Conservation (phyloP, 2,888 invertebrate species). For the Asteroscopus sphinx region DNA sequence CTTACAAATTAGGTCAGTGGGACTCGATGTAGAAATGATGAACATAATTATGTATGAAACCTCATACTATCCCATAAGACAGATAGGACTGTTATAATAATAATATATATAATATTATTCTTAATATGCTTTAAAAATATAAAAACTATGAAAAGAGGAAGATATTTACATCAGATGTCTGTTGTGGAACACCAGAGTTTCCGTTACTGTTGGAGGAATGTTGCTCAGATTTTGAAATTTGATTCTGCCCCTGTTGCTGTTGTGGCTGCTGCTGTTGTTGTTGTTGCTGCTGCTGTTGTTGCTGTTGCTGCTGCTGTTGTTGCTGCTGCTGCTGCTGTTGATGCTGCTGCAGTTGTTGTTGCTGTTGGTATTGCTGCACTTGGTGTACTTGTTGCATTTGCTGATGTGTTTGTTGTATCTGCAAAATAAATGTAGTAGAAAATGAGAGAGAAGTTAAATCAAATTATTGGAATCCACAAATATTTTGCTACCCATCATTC, state of each 20-base stretch:
- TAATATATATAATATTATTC: too few relatives aligned
- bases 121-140: not conserved
- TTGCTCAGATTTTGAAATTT: conserved; percentile 81
- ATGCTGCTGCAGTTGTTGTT: conserved; percentile 73
- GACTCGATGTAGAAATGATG: too few relatives aligned
- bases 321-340: conserved; percentile 75
- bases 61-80: too few relatives aligned
- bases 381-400: conserved; percentile 78
- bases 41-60: too few relatives aligned
- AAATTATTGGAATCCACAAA: too few relatives aligned
- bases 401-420: conserved; percentile 75
- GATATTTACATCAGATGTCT: conserved; percentile 80
- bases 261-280: conserved; percentile 81
- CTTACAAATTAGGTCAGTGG: too few relatives aligned
- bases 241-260: conserved; percentile 67
- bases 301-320: conserved; percentile 73
- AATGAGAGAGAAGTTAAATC: too few relatives aligned
- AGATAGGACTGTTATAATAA: too few relatives aligned
- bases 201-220: conserved; percentile 84
- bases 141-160: conserved; percentile 21
- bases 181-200: conserved; percentile 80
- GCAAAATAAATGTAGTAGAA: too few relatives aligned
- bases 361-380: conserved; percentile 80
- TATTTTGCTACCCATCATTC: too few relatives aligned
- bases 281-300: conserved; percentile 72